Base-by-base conservation (phyloP, 2,797 vertebrate species). In the Gallinago stenura region DNA sequence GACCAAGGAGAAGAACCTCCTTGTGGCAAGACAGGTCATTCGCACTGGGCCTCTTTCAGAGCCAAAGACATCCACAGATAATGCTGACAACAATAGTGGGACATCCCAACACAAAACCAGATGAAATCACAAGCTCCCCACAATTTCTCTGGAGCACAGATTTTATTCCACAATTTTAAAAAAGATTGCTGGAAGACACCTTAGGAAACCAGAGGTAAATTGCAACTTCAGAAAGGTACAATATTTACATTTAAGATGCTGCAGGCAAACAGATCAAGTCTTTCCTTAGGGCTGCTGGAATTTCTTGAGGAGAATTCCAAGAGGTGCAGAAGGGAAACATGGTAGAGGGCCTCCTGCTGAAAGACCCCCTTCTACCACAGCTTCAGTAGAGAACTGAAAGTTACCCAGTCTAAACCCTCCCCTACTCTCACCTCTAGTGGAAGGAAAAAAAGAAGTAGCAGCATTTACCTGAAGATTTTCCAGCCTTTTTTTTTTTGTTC, bases 71-170 rank as follows among this genome's bases (percentile, higher is more conserved):
- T n/a, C 13, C 41, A 57, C 7, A 41, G 19, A n/a, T 75, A 71
- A 68, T 2, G 11, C 5, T 66, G 50, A 41, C 26, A 64, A 28
- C 2, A 2, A 20, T 1, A 50, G 11, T 4, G 5, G 7, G n/a
- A 54, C 33, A 68, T n/a, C 12, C 10, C 48, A 43, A 58, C 14
- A 78, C 24, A 85, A 45, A 70, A 37, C 0, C 9, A 51, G 45
- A 64, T 14, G n/a, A 76, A 83, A 51, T 72, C 45, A 77, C 37
- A 50, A 57, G 15, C 2, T 79, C 15, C 4, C 41, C 33, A 14
- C 2, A 0, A 21, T 62, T 45, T 80, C 35, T 35, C 68, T 61
- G 31, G 54, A 90, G 30, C 25, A 57, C 11, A 22, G 15, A 8
- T 85, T 75, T 73, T 17, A 48, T n/a, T 31, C 84, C 20, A 87